These are phyloP conservation scores for Willowsia nigromaculata DNA, from an alignment of 2,888 invertebrate species.

Conservation along the genomic window DNA sequence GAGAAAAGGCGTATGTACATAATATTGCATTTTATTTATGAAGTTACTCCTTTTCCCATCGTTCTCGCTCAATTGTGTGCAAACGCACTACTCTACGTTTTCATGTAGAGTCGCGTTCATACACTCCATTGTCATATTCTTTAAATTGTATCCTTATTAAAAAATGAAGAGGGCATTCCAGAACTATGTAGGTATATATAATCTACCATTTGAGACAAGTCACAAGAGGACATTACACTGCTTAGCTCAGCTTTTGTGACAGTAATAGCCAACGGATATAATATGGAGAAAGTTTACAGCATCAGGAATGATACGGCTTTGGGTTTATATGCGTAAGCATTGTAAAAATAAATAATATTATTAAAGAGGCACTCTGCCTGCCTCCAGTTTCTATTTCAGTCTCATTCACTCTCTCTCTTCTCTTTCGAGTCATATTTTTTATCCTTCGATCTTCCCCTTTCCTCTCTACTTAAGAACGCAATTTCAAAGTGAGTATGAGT, in stretches of 20 bases:
- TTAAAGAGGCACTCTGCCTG: neutral
- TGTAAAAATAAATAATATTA: constrained; percentile 3
- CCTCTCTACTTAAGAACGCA: neutral
- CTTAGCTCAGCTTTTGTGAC: constrained; percentile 32
- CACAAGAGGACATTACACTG: constrained; percentile 23
- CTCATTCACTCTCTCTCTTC: neutral
- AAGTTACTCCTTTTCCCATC: neutral
- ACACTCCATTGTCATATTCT: neutral
- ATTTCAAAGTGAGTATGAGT: neutral
- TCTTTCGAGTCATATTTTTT: neutral
- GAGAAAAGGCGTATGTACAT: constrained; percentile 2
- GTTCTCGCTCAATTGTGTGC: neutral
- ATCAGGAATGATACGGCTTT: neutral
- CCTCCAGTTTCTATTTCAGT: neutral
- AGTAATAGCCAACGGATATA: neutral
- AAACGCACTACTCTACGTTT: neutral
- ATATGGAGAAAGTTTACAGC: neutral
- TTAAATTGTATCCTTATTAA: neutral
- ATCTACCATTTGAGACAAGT: neutral
- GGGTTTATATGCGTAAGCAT: neutral
- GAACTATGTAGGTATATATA: neutral
- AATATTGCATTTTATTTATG: neutral
- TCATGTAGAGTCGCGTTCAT: neutral
- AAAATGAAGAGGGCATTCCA: constrained; percentile 1
- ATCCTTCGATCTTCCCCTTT: neutral